A percentile compares a stretch with the other conserved stretches of the same genome.
These are phyloP conservation scores for Chitala chitala DNA, from an alignment of 2,113 vertebrate genomes.

Conservation along the genomic window DNA sequence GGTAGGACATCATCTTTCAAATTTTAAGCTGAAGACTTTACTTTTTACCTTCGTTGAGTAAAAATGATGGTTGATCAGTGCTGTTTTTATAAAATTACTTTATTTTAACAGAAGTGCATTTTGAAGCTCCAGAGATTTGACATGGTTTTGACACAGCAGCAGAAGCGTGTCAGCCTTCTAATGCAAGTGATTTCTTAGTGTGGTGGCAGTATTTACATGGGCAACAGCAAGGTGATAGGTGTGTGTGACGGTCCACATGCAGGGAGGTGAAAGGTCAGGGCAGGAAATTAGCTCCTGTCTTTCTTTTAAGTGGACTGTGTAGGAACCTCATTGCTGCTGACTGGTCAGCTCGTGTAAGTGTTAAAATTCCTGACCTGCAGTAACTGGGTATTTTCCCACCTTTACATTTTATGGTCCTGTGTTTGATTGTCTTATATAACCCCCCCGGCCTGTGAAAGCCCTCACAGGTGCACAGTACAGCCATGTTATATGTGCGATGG, in stretches of 20 bases:
- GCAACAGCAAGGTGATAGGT: slow-evolving; percentile 52
- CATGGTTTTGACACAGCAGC: neutral
- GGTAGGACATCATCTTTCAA: neutral
- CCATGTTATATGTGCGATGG: neutral
- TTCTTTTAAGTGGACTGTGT: slow-evolving; percentile 58
- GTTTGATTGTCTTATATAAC: slow-evolving; percentile 20
- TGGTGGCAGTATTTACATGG: slow-evolving; percentile 38
- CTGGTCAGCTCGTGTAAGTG: slow-evolving; percentile 59
- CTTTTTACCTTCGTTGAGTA: too few species aligned
- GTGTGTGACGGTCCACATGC: slow-evolving; percentile 58
- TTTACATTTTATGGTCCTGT: slow-evolving; percentile 35
- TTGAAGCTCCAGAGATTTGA: neutral
- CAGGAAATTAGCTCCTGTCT: slow-evolving; percentile 64
- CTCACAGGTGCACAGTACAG: too few species aligned
- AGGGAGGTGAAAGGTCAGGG: slow-evolving; percentile 56
- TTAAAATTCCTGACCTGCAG: slow-evolving; percentile 52
- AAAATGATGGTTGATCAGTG: too few species aligned
- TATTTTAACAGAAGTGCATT: neutral
- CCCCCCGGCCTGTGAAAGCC: too few species aligned
- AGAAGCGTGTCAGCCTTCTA: too few species aligned
- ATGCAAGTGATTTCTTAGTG: neutral
- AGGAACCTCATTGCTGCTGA: slow-evolving; percentile 50
- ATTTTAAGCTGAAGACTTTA: too few species aligned
- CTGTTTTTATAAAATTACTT: too few species aligned
- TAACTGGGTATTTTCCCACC: slow-evolving; percentile 34